Conservation (phyloP, 2,797 vertebrate genomes). For the Clarias laeviceps region DNA sequence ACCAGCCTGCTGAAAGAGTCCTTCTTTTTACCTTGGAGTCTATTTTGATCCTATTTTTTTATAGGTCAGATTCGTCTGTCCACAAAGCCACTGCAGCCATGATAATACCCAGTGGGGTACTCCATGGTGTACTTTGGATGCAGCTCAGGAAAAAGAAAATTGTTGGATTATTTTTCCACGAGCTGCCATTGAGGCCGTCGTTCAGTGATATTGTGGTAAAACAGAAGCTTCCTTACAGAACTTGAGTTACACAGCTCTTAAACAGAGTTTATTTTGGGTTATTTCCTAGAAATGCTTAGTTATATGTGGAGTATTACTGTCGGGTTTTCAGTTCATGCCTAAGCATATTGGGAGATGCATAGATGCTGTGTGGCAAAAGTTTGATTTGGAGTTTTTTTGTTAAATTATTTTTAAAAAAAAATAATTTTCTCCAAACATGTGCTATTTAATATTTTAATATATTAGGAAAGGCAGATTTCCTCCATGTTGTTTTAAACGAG, state of each 20-base stretch:
- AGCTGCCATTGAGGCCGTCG: neutral
- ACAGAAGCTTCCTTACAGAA: slow-evolving; percentile 72
- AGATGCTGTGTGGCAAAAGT: too few species aligned
- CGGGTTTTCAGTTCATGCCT: slow-evolving; percentile 28
- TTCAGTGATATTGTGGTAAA: slow-evolving; percentile 66
- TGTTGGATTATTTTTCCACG: slow-evolving; percentile 63
- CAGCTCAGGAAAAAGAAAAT: slow-evolving; percentile 76
- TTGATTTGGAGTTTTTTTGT: neutral
- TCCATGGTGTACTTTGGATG: slow-evolving; percentile 74
- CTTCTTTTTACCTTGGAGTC: slow-evolving; percentile 55
- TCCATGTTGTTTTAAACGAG: neutral
- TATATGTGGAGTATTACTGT: slow-evolving; percentile 60
- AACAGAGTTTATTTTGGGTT: slow-evolving; percentile 69
- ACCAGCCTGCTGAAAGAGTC: slow-evolving; percentile 63
- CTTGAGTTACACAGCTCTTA: slow-evolving; percentile 66
- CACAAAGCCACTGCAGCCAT: slow-evolving; percentile 51
- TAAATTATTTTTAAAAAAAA: too few species aligned
- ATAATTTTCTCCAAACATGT: neutral
- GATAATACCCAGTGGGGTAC: slow-evolving; percentile 60
- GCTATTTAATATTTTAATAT: neutral
- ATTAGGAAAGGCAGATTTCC: too few species aligned
- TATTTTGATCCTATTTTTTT: slow-evolving; percentile 56
- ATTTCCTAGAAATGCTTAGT: slow-evolving; percentile 55
- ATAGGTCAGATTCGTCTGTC: neutral
- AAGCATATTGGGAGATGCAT: neutral